These are phyloP conservation scores for Misgurnus mizolepis DNA, from an alignment of 2,113 vertebrate genomes.

Conservation along the genomic window DNA sequence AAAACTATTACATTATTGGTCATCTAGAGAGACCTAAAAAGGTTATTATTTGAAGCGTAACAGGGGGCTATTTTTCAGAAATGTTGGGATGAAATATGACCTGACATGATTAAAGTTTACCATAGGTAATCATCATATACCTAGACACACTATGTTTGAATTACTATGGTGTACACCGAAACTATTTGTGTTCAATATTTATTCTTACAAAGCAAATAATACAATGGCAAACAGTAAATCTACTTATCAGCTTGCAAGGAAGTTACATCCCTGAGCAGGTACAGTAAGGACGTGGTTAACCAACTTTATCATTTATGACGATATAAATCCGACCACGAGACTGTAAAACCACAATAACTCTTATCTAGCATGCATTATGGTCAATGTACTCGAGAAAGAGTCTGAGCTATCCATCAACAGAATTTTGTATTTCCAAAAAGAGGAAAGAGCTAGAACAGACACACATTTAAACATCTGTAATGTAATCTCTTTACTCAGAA, in stretches of 20 bases:
- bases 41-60: too few species aligned
- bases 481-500: not conserved
- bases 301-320: not conserved
- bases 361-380: not conserved
- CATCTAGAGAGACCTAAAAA: too few species aligned
- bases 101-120: too few species aligned
- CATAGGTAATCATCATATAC: too few species aligned
- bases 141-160: too few species aligned
- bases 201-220: not conserved
- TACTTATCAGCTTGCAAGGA: not conserved
- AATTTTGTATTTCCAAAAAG: not conserved
- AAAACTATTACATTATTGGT: too few species aligned
- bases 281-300: conserved; percentile 28
- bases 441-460: not conserved
- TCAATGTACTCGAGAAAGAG: not conserved
- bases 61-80: too few species aligned
- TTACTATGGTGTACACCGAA: too few species aligned
- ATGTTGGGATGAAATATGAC: too few species aligned
- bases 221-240: not conserved
- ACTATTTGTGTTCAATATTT: not conserved
- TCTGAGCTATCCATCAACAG: not conserved
- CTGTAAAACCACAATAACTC: not conserved
- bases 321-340: conserved; percentile 16
- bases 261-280: not conserved
- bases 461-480: not conserved